Evolutionary conservation across 2,113 vertebrate genomes (phyloP), one percentile per base, ranked within the genome.

Genomic region (Bufo gargarizans): DNA sequence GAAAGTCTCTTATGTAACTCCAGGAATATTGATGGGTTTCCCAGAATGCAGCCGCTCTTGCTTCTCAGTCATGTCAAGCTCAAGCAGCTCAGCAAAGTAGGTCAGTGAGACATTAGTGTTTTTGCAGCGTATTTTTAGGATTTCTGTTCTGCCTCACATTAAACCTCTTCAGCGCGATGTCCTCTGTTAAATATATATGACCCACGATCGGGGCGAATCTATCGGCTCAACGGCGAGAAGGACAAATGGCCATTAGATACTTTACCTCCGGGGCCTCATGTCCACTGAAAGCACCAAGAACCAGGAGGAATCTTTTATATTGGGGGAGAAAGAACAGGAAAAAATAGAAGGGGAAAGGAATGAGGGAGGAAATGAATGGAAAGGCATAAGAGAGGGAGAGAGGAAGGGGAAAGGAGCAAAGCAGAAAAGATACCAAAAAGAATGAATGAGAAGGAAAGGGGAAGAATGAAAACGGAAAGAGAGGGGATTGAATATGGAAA

Each of bases 91-190:
- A 77, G 3, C 5, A 55, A 53, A 77, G 49, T 77, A 77, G 76
- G 76, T 77, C 76, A 77, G 9, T 76, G 19, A 76, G 72, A 76
- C 72, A 49, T 76, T 76, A 76, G 49, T n/a, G 76, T n/a, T 49
- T 53, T 50, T 55, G 43, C 9, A 22, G 49, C 17, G 11, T 55
- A 55, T 77, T 55, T 20, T 22, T 13, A 4, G 9, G 7, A 77
- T 77, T 55, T 55, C 19, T 77, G 4, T 53, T 77, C 49, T 8
- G 19, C 19, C 49, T 11, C 47, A 77, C 47, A 72, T 45, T 45
- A 72, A 72, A 72, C 72, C 16, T 76, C 14, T 76, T 49, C 16
- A 76, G 43, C 16, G 1, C 10, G 4, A 43, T 45, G 16, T 76
- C 9, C 72, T 76, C 43, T 33, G 45, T 6, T 76, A 76, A 12